Evolutionary conservation across 1,140 invertebrate genomes (phyloP).

Genomic region (Pollicipes pollicipes): DNA sequence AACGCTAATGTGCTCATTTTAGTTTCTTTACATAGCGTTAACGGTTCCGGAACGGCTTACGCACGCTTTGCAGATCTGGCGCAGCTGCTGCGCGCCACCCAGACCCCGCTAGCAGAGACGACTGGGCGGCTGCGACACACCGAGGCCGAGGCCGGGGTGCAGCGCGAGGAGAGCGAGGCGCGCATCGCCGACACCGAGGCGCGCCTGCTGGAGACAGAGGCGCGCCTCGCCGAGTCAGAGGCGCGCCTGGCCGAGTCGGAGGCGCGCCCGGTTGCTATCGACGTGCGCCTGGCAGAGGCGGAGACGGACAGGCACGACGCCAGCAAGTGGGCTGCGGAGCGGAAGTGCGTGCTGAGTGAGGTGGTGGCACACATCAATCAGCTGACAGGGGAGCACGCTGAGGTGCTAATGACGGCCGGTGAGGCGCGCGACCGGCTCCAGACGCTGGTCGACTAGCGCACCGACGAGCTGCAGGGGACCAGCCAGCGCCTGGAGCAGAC

Average conservation of each 20-base stretch:
- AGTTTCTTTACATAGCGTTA: too few species aligned
- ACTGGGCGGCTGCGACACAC: constrained; percentile 24
- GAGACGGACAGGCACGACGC: too few species aligned
- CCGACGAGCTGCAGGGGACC: too few species aligned
- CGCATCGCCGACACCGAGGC: constrained; percentile 30
- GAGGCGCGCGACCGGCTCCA: too few species aligned
- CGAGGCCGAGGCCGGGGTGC: too few species aligned
- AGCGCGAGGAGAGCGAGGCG: too few species aligned
- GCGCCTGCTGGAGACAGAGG: constrained; percentile 29
- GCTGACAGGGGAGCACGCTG: constrained; percentile 22
- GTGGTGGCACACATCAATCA: constrained; percentile 30
- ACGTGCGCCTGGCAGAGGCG: neutral
- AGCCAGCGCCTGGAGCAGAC: too few species aligned
- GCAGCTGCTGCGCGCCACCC: neutral
- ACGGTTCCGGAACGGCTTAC: too few species aligned
- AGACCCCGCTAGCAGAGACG: constrained; percentile 20
- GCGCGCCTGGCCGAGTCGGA: neutral
- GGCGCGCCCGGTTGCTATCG: too few species aligned
- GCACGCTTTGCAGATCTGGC: too few species aligned
- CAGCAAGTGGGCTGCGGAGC: constrained; percentile 26
- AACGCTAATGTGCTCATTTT: too few species aligned
- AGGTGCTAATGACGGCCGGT: neutral
- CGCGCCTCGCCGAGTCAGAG: constrained; percentile 5
- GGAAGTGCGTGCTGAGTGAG: constrained; percentile 30
- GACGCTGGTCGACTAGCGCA: too few species aligned